Conservation (phyloP, 2,113 vertebrate species). For the Pelmatolapia mariae region DNA sequence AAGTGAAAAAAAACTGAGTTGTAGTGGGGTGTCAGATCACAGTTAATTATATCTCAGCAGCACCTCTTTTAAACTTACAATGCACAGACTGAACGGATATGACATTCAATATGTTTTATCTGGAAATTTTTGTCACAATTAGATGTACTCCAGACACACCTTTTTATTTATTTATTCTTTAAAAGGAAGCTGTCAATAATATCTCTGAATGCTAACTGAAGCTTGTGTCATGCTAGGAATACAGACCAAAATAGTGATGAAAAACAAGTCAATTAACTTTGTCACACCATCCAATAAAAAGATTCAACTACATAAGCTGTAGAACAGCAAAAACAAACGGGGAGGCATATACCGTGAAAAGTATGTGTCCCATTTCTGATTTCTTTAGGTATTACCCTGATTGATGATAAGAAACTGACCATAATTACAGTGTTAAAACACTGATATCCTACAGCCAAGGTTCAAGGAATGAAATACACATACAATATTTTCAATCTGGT, state of each 20-base stretch:
- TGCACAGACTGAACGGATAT: neutral
- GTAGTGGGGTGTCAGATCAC: neutral
- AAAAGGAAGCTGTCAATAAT: neutral
- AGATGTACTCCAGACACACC: neutral
- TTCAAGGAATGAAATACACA: neutral
- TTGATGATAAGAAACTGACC: neutral
- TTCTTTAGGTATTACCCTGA: neutral
- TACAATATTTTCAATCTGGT: neutral
- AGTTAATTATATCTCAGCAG: constrained; percentile 32
- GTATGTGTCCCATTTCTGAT: neutral
- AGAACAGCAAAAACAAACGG: neutral
- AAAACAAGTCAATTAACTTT: neutral
- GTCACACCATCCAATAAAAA: neutral
- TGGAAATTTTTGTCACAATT: neutral
- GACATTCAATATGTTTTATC: neutral
- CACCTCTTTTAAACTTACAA: neutral
- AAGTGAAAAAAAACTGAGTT: neutral
- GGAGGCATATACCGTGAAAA: neutral
- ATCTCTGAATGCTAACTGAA: neutral
- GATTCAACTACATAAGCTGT: neutral
- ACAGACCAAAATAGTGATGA: rapidly evolving
- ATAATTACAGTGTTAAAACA: neutral
- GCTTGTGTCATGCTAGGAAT: rapidly evolving
- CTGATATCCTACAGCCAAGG: neutral
- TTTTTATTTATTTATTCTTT: neutral